phyloP scores from a whole-genome alignment of 2,797 vertebrate genomes.

The Anguilla anguilla region DNA sequence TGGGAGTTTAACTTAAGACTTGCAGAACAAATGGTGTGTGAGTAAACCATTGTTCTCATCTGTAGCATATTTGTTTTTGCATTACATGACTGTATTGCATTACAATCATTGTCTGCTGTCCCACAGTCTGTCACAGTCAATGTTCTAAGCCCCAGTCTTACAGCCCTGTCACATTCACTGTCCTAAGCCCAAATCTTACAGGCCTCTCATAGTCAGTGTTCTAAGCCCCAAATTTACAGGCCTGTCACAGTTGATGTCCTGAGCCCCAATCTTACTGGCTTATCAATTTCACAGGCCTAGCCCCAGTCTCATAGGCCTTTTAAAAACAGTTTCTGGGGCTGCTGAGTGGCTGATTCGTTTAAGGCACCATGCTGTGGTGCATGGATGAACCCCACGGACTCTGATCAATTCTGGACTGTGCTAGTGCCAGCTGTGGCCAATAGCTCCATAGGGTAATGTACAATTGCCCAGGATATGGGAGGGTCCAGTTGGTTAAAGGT shows the following conservation, averaged over 20 bases:
- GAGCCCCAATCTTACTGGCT: background rate
- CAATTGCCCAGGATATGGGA: background rate
- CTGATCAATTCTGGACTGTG: no score
- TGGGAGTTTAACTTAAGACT: background rate
- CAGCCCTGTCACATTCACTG: background rate
- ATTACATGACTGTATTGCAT: background rate
- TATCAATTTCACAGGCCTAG: background rate
- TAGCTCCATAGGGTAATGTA: background rate
- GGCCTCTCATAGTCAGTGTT: background rate
- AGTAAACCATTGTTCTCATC: background rate
- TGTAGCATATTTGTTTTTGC: background rate
- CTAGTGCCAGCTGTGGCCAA: background rate
- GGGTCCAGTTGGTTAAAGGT: background rate
- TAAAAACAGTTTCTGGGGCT: background rate
- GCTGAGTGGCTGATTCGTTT: background rate
- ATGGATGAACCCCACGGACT: background rate
- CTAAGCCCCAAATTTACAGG: background rate
- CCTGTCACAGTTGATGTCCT: background rate
- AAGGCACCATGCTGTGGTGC: constrained; percentile 1
- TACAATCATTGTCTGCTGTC: background rate
- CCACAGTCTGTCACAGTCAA: background rate
- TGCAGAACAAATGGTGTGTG: background rate
- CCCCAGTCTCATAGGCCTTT: background rate
- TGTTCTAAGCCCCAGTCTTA: background rate
- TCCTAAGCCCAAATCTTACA: background rate